Evolutionary conservation across 1,140 invertebrate species (phyloP).

Genomic region (Lucilia sericata): DNA sequence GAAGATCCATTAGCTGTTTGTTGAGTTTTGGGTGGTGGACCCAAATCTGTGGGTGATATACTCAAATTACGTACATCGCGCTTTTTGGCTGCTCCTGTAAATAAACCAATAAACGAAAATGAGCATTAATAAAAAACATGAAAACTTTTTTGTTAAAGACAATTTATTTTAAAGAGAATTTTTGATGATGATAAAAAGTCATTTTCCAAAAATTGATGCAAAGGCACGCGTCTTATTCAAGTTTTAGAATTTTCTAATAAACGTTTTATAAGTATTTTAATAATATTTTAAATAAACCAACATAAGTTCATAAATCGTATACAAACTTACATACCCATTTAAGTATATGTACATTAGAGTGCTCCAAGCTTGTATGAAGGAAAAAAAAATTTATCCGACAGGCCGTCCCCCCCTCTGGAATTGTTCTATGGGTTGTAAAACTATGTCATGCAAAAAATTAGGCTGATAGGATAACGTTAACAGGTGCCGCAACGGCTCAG

Average conservation of each 20-base stretch:
- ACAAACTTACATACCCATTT: too few relatives aligned
- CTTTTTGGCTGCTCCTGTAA: conserved; percentile 67
- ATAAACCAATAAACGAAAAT: conserved; percentile 32
- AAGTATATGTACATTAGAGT: too few relatives aligned
- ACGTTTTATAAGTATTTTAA: not conserved
- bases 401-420: too few relatives aligned
- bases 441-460: too few relatives aligned
- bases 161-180: not conserved
- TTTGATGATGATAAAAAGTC: not conserved
- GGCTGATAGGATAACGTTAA: too few relatives aligned
- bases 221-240: not conserved
- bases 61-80: conserved; percentile 67
- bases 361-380: too few relatives aligned
- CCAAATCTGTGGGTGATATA: conserved; percentile 67
- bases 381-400: too few relatives aligned
- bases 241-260: not conserved
- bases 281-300: too few relatives aligned
- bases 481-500: too few relatives aligned
- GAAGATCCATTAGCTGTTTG: conserved; percentile 65
- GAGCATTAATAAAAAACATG: conserved; percentile 6
- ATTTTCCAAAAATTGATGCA: not conserved
- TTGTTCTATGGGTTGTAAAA: too few relatives aligned
- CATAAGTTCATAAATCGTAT: too few relatives aligned
- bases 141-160: conserved; percentile 44
- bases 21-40: conserved; percentile 66